phyloP scores from a whole-genome alignment of 2,888 invertebrate genomes.

The Agrochola lota region DNA sequence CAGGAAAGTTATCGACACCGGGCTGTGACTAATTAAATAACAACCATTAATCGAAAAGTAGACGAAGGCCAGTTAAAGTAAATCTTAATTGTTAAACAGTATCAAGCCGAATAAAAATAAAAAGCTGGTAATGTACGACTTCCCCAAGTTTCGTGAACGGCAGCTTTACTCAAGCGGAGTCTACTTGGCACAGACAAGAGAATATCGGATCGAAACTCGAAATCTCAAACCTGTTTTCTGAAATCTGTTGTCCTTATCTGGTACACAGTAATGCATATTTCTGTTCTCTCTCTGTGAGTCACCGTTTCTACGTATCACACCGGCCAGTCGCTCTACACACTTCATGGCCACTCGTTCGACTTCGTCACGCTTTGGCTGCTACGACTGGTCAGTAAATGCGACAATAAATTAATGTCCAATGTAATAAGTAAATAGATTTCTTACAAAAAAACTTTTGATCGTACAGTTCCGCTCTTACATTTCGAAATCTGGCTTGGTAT shows the following conservation, averaged over 20 bases:
- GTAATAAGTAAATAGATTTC: conserved; percentile 84
- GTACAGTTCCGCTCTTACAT: conserved; percentile 69
- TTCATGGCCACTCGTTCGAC: conserved; percentile 89
- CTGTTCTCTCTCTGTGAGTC: conserved; percentile 87
- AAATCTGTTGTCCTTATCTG: conserved; percentile 81
- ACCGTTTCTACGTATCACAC: conserved; percentile 88
- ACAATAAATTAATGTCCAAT: conserved; percentile 87
- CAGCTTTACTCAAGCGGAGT: conserved; percentile 84
- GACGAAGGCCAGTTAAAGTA: conserved; percentile 64
- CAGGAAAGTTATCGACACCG: conserved; percentile 62
- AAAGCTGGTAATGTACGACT: conserved; percentile 77
- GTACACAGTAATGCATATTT: conserved; percentile 75
- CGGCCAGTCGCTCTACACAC: conserved; percentile 86
- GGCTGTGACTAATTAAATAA: conserved; percentile 70
- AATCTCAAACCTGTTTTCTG: conserved; percentile 89
- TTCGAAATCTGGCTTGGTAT: conserved; percentile 66
- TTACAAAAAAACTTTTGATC: conserved; percentile 70
- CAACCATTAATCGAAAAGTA: conserved; percentile 66
- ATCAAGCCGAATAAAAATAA: conserved; percentile 71
- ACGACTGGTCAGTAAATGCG: conserved; percentile 86
- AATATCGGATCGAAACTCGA: conserved; percentile 90
- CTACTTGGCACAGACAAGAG: conserved; percentile 87
- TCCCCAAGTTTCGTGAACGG: conserved; percentile 78
- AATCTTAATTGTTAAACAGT: conserved; percentile 70
- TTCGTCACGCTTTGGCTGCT: conserved; percentile 89